Evolutionary conservation across 2,888 invertebrate species (phyloP).

Genomic region (Helicoverpa assulta): DNA sequence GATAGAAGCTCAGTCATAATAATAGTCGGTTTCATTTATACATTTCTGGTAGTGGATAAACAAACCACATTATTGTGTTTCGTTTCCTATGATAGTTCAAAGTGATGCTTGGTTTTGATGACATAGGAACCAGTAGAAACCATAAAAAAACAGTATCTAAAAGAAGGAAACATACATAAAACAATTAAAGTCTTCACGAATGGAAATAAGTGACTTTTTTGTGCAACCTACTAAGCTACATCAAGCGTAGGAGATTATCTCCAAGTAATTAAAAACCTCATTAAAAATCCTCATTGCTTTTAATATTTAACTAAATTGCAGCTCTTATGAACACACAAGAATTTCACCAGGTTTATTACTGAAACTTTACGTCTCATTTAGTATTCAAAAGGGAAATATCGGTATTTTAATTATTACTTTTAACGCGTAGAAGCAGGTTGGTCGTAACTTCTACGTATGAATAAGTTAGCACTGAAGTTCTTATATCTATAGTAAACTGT

Average conservation of each 20-base stretch:
- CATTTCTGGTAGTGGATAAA: too few relatives aligned
- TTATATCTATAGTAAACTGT: neutral
- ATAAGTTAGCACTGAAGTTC: neutral
- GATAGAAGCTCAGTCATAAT: too few relatives aligned
- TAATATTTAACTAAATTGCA: neutral
- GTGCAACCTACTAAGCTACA: neutral
- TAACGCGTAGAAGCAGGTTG: neutral
- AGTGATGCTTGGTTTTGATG: too few relatives aligned
- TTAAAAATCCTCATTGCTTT: neutral
- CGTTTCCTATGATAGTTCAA: too few relatives aligned
- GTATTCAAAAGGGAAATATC: conserved; percentile 15
- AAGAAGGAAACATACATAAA: too few relatives aligned
- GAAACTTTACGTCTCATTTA: conserved; percentile 7
- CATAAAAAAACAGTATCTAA: too few relatives aligned
- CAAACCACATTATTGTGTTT: too few relatives aligned
- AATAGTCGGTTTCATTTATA: too few relatives aligned
- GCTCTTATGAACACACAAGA: neutral
- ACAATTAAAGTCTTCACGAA: too few relatives aligned
- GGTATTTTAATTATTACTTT: conserved; percentile 27
- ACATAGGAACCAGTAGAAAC: too few relatives aligned
- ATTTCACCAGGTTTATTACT: neutral
- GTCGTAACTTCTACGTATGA: neutral
- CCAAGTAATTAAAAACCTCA: neutral
- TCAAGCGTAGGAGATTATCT: neutral
- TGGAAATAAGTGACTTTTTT: too few relatives aligned